Evolutionary conservation across 2,888 invertebrate genomes (phyloP), one percentile per base, ranked within the genome.

Genomic region (Archips xylosteana): DNA sequence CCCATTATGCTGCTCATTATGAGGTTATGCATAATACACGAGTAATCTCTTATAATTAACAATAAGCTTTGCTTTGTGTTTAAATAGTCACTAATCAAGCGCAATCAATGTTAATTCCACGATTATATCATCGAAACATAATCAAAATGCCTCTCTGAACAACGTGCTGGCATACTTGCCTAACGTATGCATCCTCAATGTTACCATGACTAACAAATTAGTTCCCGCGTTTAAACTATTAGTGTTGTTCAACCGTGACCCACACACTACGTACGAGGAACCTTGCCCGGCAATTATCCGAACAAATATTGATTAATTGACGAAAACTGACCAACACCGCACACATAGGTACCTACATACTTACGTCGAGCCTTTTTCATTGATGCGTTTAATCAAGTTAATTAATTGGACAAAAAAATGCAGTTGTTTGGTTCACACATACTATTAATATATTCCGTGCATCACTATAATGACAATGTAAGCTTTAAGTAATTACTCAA

Each of bases 221-320:
- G 87, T 88, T 88, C 84, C 85, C 81, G 83, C 81, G 81, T 85
- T 86, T 85, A 85, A 80, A 78, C 75, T 79, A 77, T 84, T 82
- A 84, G 69, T 64, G 70, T 70, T 81, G 78, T 81, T 83, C 81
- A 87, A 76, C 90, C 90, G 82, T 91, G 92, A 90, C 90, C 90
- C 83, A 85, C 82, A 83, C 79, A 75, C 75, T 63, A 59, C 76
- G 75, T 70, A 71, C 70, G 71, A 70, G 80, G 77, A 70, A 60
- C 63, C 70, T 89, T 87, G 87, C 81, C 79, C 77, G 82, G 76
- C 82, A 85, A 88, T 89, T 87, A 88, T 75, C 77, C 76, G 78
- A 79, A 82, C 78, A 82, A 80, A 81, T 75, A 79, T 73, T 76
- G 77, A 78, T 77, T 82, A 82, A 83, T 84, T 81, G 76, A 79